Evolutionary conservation across 1,140 invertebrate genomes (phyloP).

Genomic region (Drosophila mojavensis): DNA sequence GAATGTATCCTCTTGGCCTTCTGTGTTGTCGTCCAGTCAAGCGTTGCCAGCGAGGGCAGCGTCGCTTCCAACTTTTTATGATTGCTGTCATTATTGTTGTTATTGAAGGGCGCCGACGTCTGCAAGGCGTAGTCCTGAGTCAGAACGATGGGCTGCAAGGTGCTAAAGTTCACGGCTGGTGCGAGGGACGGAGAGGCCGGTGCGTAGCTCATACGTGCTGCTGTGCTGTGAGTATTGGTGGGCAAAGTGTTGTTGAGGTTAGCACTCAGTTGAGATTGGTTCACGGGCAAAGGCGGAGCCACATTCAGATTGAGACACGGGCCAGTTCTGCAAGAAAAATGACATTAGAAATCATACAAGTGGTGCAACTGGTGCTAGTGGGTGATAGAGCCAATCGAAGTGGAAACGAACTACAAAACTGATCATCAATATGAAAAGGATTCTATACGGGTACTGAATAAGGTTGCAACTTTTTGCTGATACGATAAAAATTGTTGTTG

Average conservation of each 20-base stretch:
- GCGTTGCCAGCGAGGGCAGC: conserved; percentile 37
- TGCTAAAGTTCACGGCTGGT: conserved; percentile 58
- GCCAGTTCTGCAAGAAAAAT: conserved; percentile 49
- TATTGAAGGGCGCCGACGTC: conserved; percentile 52
- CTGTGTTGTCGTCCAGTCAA: conserved; percentile 48
- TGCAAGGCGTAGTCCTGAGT: conserved; percentile 60
- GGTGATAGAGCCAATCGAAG: conserved; percentile 30
- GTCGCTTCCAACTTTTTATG: conserved; percentile 13
- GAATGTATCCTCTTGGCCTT: conserved; percentile 40
- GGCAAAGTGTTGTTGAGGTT: conserved; percentile 32
- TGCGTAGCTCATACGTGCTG: conserved; percentile 53
- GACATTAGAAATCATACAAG: conserved; percentile 14
- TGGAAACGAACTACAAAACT: conserved; percentile 6
- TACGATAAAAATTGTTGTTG: conserved; percentile 1
- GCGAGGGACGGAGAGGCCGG: conserved; percentile 52
- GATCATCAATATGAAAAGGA: conserved; percentile 2
- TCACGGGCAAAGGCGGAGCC: conserved; percentile 40
- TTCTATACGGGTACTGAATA: conserved; percentile 1
- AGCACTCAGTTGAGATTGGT: conserved; percentile 36
- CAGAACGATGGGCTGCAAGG: conserved; percentile 61
- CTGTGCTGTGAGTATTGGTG: conserved; percentile 45
- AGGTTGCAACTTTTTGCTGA: conserved; percentile 16
- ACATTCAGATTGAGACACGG: conserved; percentile 56
- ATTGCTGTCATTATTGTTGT: conserved; percentile 30
- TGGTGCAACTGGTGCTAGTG: not conserved